A percentile compares a stretch with the other conserved stretches of the same genome.
These are phyloP conservation scores for Oenanthe melanoleuca DNA, from an alignment of 2,113 vertebrate species.

Conservation along the genomic window DNA sequence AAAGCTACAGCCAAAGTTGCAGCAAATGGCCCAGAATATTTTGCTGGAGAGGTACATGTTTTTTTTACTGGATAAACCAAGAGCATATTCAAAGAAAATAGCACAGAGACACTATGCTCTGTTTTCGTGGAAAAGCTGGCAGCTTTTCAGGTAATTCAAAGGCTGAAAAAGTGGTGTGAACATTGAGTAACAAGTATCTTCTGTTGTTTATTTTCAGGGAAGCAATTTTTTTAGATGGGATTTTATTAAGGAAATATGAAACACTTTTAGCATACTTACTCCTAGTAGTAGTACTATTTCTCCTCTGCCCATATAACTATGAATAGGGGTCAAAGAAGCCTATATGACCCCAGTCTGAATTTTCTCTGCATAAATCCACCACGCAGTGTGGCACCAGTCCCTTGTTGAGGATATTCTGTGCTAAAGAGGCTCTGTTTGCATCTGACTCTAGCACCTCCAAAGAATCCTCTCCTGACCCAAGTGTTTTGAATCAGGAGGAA, in stretches of 20 bases:
- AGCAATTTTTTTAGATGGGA: neutral
- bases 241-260: neutral
- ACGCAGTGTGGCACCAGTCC: neutral
- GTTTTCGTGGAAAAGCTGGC: constrained; percentile 23
- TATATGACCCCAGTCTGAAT: neutral
- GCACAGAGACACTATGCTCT: neutral
- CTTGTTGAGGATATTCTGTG: neutral
- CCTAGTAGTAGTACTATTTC: neutral
- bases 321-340: neutral
- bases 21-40: neutral
- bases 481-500: neutral
- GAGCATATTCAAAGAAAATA: neutral
- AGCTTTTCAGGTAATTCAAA: constrained; percentile 3
- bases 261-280: neutral
- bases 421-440: neutral
- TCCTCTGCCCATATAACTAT: neutral
- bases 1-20: neutral
- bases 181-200: neutral
- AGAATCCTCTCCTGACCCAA: neutral
- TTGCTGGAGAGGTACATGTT: neutral
- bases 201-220: constrained; percentile 34
- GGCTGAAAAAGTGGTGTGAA: neutral
- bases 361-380: neutral
- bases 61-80: constrained; percentile 3
- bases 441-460: neutral